Conservation (phyloP, 2,888 invertebrate species). For the Chelonus formosanus region DNA sequence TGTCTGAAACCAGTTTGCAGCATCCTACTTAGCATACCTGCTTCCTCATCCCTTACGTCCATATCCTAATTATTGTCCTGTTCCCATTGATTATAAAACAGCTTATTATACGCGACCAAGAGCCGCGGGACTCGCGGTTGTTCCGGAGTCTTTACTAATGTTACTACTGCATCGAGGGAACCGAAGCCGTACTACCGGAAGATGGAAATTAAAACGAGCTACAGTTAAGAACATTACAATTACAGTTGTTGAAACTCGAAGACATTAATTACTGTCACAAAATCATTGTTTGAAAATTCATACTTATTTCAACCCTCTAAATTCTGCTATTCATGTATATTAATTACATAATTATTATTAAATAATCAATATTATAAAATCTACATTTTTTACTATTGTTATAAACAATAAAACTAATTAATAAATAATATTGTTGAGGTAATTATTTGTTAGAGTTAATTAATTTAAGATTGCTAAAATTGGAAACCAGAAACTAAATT, state of each 20-base stretch:
- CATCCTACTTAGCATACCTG: constrained; percentile 60
- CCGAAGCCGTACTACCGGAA: constrained; percentile 10
- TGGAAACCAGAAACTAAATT: too few species aligned
- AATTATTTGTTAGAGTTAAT: too few species aligned
- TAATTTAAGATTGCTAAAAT: too few species aligned
- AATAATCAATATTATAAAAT: too few species aligned
- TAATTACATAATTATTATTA: background rate
- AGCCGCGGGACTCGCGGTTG: constrained; percentile 1
- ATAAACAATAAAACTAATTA: too few species aligned
- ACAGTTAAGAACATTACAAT: constrained; percentile 10
- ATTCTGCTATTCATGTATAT: background rate
- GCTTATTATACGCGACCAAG: constrained; percentile 51
- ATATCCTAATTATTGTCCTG: constrained; percentile 58
- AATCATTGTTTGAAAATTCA: too few species aligned
- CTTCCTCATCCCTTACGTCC: constrained; percentile 46
- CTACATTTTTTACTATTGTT: background rate
- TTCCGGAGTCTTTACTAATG: background rate
- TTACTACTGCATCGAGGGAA: too few species aligned
- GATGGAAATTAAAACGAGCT: constrained; percentile 24
- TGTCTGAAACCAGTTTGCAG: constrained; percentile 64
- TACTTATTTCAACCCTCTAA: too few species aligned
- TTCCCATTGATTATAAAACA: constrained; percentile 64
- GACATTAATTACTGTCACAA: constrained; percentile 4
- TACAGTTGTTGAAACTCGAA: too few species aligned
- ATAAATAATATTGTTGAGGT: too few species aligned